Percentiles rank a stretch among this genome's conserved stretches.
Evolutionary conservation across 1,140 invertebrate species (phyloP).

Genomic region (Trypoxylus dichotomus): DNA sequence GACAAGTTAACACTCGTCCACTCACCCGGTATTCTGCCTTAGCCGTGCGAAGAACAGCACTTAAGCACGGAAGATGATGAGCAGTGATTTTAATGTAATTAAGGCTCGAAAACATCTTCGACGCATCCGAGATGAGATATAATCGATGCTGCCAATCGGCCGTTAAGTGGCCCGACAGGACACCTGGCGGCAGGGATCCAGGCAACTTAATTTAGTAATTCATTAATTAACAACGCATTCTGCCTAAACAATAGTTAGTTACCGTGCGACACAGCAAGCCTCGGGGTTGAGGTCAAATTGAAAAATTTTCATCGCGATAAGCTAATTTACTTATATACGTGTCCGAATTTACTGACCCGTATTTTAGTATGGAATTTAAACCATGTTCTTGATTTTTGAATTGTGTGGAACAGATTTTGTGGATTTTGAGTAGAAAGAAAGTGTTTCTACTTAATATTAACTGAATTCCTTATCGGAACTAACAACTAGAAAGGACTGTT

Average conservation of each 20-base stretch:
- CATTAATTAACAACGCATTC: slow-evolving; percentile 37
- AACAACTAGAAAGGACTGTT: no score
- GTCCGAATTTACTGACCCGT: background rate
- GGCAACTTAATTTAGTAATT: slow-evolving; percentile 37
- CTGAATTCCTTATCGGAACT: no score
- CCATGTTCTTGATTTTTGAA: no score
- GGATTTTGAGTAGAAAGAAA: no score
- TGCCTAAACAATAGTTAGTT: slow-evolving; percentile 36
- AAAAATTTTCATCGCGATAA: slow-evolving; percentile 5
- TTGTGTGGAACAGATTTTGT: no score
- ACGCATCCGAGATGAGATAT: slow-evolving; percentile 29
- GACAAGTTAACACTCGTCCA: slow-evolving; percentile 13
- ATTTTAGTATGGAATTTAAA: no score
- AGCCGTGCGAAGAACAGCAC: background rate
- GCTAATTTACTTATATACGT: background rate
- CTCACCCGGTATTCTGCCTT: background rate
- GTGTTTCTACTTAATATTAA: no score
- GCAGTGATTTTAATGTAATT: slow-evolving; percentile 22
- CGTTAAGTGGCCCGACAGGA: slow-evolving; percentile 37
- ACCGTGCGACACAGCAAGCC: slow-evolving; percentile 29
- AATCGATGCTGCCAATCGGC: slow-evolving; percentile 36
- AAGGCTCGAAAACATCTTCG: slow-evolving; percentile 21
- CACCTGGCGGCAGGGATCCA: slow-evolving; percentile 33
- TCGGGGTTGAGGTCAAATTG: slow-evolving; percentile 26
- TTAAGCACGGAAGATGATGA: slow-evolving; percentile 21